A percentile compares a stretch with the other conserved stretches of the same genome.
These are phyloP conservation scores for Drosophila neoperkinsi DNA, from an alignment of 2,888 invertebrate genomes.

Conservation along the genomic window DNA sequence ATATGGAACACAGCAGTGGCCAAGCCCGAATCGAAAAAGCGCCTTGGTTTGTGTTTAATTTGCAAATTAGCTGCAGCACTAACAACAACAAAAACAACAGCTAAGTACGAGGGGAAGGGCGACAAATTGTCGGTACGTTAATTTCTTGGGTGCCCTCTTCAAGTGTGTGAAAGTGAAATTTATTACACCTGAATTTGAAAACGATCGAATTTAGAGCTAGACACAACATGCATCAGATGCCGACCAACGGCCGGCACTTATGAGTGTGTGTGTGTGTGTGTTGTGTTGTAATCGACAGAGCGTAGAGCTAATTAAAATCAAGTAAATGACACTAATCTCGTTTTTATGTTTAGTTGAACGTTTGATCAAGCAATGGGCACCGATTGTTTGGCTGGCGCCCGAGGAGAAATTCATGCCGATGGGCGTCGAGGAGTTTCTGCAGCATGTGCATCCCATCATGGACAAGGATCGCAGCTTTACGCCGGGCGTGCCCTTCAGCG, in stretches of 20 bases:
- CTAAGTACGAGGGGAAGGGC: slow-evolving; percentile 19
- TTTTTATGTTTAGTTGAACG: slow-evolving; percentile 79
- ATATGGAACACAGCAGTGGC: slow-evolving; percentile 62
- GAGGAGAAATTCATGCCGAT: slow-evolving; percentile 88
- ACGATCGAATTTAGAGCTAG: slow-evolving; percentile 66
- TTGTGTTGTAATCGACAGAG: slow-evolving; percentile 52
- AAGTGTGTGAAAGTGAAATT: slow-evolving; percentile 79
- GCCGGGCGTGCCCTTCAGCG: slow-evolving; percentile 77
- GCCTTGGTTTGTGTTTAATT: slow-evolving; percentile 39
- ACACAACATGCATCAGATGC: slow-evolving; percentile 9
- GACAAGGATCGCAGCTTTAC: slow-evolving; percentile 79
- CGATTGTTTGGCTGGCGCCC: slow-evolving; percentile 89
- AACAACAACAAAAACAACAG: slow-evolving; percentile 21
- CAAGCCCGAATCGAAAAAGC: slow-evolving; percentile 11
- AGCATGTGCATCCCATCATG: slow-evolving; percentile 86
- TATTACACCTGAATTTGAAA: slow-evolving; percentile 67
- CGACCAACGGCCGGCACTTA: slow-evolving; percentile 19
- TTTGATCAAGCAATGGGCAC: slow-evolving; percentile 88
- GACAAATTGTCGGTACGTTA: slow-evolving; percentile 32
- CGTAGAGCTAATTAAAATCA: slow-evolving; percentile 57
- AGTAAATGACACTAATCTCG: slow-evolving; percentile 29
- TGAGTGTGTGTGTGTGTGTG: slow-evolving; percentile 11
- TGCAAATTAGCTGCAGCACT: slow-evolving; percentile 61
- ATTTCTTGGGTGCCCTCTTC: slow-evolving; percentile 59
- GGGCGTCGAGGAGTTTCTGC: slow-evolving; percentile 87